Evolutionary conservation across 2,797 vertebrate genomes (phyloP).

Genomic region (Lepidocolaptes lacrymiger): DNA sequence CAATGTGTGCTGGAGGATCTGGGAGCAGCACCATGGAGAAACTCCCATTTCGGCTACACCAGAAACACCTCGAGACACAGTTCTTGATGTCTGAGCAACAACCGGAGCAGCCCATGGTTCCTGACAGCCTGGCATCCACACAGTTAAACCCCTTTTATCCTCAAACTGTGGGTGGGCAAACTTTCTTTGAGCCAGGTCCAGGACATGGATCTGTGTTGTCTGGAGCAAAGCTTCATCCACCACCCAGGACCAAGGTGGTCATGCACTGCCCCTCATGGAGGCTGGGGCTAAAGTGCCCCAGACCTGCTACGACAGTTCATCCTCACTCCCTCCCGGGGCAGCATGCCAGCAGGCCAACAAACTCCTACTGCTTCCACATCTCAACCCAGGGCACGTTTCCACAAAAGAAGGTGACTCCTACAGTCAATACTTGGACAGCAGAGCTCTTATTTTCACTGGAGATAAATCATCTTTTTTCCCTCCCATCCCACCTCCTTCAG

Average conservation of each 20-base stretch:
- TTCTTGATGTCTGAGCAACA: background rate
- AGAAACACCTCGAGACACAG: rapidly evolving
- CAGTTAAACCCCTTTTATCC: background rate
- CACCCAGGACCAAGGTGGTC: background rate
- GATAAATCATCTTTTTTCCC: background rate
- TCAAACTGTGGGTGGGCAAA: background rate
- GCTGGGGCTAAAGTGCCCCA: background rate
- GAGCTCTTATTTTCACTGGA: background rate
- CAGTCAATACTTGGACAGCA: background rate
- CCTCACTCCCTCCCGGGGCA: background rate
- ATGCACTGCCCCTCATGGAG: background rate
- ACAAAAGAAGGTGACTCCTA: background rate
- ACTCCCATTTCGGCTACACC: background rate
- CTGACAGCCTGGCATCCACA: background rate
- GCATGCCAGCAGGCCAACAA: background rate
- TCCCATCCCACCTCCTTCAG: background rate
- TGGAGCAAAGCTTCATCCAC: background rate
- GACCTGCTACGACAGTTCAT: background rate
- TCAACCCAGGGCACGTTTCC: background rate
- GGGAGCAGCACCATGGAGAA: background rate
- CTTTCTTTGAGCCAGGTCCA: background rate
- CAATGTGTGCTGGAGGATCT: background rate
- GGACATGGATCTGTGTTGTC: rapidly evolving
- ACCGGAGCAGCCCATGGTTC: rapidly evolving
- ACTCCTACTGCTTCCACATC: background rate